A percentile compares a stretch with the other conserved stretches of the same genome.
These are phyloP conservation scores for Poliocrania exsul DNA, from an alignment of 2,797 vertebrate genomes.

Conservation along the genomic window DNA sequence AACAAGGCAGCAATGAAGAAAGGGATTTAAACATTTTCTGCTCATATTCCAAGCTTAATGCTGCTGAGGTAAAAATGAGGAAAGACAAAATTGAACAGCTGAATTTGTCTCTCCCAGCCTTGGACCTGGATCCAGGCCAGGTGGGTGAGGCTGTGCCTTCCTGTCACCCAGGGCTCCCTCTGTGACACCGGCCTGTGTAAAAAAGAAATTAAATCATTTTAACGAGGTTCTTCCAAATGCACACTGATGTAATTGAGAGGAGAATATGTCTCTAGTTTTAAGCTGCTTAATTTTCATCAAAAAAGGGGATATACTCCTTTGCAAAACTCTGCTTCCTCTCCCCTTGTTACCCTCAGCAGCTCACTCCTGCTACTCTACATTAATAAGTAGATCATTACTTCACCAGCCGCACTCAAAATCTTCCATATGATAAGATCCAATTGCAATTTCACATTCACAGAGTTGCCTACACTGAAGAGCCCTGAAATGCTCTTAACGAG, in stretches of 20 bases:
- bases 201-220: background rate
- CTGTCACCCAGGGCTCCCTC: background rate
- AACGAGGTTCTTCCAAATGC: background rate
- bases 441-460: background rate
- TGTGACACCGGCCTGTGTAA: background rate
- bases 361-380: background rate
- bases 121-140: background rate
- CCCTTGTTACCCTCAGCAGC: background rate
- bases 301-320: background rate
- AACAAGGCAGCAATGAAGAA: background rate
- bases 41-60: background rate
- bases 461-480: background rate
- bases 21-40: constrained; percentile 28
- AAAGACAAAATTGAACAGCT: background rate
- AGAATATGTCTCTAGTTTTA: background rate
- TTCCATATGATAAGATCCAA: background rate
- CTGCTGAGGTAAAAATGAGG: background rate
- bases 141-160: accelerated
- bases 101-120: background rate
- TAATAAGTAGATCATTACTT: background rate
- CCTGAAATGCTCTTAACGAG: background rate
- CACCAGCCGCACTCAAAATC: background rate
- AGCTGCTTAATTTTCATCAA: background rate
- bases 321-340: background rate
- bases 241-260: background rate